Evolutionary conservation across 2,113 vertebrate species (phyloP).

Genomic region (Ophthalmolycus amberensis): DNA sequence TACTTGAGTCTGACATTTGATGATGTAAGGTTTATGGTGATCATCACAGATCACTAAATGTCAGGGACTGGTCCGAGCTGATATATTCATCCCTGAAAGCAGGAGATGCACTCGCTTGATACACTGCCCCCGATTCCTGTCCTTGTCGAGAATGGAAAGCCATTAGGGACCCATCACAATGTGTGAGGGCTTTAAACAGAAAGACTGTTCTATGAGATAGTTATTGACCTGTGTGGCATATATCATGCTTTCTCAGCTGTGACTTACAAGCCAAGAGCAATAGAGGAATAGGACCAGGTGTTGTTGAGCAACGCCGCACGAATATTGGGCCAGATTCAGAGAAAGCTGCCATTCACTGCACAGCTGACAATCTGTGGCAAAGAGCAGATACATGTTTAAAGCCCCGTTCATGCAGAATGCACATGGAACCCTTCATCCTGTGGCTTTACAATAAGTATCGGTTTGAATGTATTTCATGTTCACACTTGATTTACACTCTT

Average conservation of each 20-base stretch:
- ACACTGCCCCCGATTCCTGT: constrained; percentile 51
- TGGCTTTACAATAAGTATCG: not conserved
- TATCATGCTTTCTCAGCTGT: constrained; percentile 9
- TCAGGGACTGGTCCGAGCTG: constrained; percentile 59
- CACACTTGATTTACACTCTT: not conserved
- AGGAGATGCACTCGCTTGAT: constrained; percentile 55
- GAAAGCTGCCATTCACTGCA: constrained; percentile 1
- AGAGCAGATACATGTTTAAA: constrained; percentile 7
- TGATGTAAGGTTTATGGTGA: constrained; percentile 68
- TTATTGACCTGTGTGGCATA: constrained; percentile 46
- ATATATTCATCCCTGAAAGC: constrained; percentile 64
- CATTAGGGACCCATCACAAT: constrained; percentile 43
- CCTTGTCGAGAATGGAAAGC: constrained; percentile 43
- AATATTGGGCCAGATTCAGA: constrained; percentile 15
- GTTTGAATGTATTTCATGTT: not conserved
- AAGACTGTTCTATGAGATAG: constrained; percentile 26
- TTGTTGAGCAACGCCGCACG: not conserved
- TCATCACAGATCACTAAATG: constrained; percentile 70
- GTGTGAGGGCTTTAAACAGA: constrained; percentile 39
- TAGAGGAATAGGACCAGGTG: not conserved
- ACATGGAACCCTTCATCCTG: not conserved
- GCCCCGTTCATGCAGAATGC: not conserved
- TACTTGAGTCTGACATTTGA: constrained; percentile 60
- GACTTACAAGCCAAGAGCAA: constrained; percentile 14
- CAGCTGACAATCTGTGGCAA: not conserved